Evolutionary conservation across 2,797 vertebrate species (phyloP).

Genomic region (Schizopygopsis malacanthus): DNA sequence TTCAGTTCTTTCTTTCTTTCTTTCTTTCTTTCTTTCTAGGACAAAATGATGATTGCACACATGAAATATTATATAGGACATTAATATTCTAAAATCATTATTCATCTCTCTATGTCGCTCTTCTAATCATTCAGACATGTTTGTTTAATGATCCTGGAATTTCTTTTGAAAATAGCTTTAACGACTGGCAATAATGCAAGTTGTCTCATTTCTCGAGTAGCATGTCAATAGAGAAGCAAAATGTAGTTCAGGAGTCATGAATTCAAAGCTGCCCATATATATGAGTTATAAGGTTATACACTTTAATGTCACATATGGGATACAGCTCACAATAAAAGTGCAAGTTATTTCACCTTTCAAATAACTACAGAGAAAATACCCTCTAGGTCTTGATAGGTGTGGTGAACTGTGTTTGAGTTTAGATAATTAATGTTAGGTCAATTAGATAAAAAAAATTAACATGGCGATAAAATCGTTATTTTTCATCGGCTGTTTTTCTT

Average conservation of each 20-base stretch:
- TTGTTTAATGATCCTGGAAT: not conserved
- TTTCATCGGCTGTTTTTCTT: too few relatives aligned
- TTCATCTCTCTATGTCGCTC: not conserved
- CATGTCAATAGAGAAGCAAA: slow-evolving; percentile 53
- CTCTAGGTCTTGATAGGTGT: slow-evolving; percentile 47
- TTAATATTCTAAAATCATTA: not conserved
- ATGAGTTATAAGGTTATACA: slow-evolving; percentile 70
- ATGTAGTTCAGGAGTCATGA: slow-evolving; percentile 66
- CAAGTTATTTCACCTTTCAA: slow-evolving; percentile 58
- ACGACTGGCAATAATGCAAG: not conserved
- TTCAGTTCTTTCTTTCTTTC: not conserved
- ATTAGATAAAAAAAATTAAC: not conserved
- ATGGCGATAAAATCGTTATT: too few relatives aligned
- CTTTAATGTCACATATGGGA: slow-evolving; percentile 63
- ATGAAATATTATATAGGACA: not conserved
- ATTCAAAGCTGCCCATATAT: slow-evolving; percentile 63
- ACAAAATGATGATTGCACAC: not conserved
- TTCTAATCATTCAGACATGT: not conserved
- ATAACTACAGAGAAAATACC: slow-evolving; percentile 57
- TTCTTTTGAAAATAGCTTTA: not conserved
- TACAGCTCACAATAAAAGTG: slow-evolving; percentile 61
- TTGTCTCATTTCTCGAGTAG: slow-evolving; percentile 49
- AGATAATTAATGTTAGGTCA: not conserved
- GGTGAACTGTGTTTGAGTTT: slow-evolving; percentile 49
- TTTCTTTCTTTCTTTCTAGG: not conserved